These are phyloP conservation scores for Porites lobata DNA, from an alignment of 92 coral and sea anemone species.

Conservation along the genomic window DNA sequence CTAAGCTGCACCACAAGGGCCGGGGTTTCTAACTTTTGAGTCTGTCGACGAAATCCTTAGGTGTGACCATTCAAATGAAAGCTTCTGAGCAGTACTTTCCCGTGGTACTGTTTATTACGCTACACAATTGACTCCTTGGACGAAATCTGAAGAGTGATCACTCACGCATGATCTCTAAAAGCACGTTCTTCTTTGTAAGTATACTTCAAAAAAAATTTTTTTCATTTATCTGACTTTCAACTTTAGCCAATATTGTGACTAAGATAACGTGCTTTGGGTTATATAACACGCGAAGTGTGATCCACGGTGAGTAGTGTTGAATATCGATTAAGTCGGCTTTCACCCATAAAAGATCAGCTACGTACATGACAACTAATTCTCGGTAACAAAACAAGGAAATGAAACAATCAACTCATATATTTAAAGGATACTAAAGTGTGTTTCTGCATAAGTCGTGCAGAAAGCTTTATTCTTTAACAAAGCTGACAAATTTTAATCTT, in stretches of 20 bases:
- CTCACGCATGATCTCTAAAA: background rate
- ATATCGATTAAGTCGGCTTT: background rate
- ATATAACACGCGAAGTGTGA: too few species aligned
- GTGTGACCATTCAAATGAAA: slow-evolving; percentile 5
- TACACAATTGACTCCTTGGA: background rate
- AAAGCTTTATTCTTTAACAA: background rate
- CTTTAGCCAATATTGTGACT: too few species aligned
- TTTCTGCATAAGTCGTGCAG: background rate
- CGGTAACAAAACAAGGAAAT: slow-evolving; percentile 10
- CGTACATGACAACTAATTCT: background rate
- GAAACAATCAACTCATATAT: background rate
- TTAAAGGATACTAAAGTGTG: background rate
- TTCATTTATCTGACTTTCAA: too few species aligned
- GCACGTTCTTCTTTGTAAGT: too few species aligned
- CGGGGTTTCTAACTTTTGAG: background rate
- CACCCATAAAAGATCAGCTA: background rate
- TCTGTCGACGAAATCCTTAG: background rate
- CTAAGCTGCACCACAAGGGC: background rate
- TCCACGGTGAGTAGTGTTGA: too few species aligned
- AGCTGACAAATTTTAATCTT: background rate
- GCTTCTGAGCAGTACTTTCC: background rate
- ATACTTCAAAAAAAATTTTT: too few species aligned
- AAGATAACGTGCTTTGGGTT: too few species aligned
- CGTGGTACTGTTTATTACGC: background rate
- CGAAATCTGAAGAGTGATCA: background rate